Conservation (phyloP, 1,140 invertebrate genomes). For the Drosophila bipectinata region DNA sequence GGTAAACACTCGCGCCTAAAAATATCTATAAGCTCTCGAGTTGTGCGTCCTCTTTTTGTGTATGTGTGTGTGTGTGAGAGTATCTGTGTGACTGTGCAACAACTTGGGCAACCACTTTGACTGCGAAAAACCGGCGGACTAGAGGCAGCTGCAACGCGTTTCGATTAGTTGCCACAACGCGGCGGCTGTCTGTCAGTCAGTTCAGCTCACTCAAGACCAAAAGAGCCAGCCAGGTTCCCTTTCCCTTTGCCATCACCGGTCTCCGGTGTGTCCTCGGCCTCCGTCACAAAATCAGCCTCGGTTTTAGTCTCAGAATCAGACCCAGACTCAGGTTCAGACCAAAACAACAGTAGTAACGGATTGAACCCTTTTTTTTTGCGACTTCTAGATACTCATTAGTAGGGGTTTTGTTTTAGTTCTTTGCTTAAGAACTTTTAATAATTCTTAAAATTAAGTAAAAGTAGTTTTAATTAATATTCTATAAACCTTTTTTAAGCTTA, state of each 20-base stretch:
- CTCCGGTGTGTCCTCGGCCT: constrained; percentile 8
- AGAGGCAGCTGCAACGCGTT: constrained; percentile 77
- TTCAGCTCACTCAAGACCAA: constrained; percentile 46
- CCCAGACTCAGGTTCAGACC: constrained; percentile 11
- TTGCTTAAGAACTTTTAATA: background rate
- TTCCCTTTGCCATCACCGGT: background rate
- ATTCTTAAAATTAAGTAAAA: too few species aligned
- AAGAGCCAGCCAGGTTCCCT: constrained; percentile 6
- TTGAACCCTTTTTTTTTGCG: constrained; percentile 8
- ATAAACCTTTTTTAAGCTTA: too few species aligned
- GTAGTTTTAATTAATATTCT: background rate
- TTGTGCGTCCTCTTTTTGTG: background rate
- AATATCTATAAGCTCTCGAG: constrained; percentile 67
- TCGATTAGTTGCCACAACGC: constrained; percentile 74
- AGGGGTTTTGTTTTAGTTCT: background rate
- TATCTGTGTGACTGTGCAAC: constrained; percentile 55
- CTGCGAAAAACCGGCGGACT: constrained; percentile 42
- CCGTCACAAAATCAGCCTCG: constrained; percentile 12
- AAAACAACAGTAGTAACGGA: constrained; percentile 3
- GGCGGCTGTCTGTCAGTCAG: constrained; percentile 55
- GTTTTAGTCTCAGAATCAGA: constrained; percentile 26
- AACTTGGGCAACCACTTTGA: constrained; percentile 77
- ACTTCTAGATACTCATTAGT: constrained; percentile 19
- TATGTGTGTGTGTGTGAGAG: background rate
- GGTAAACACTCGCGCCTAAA: constrained; percentile 77